phyloP scores from a whole-genome alignment of 2,888 invertebrate species.

The Phoronis australis region DNA sequence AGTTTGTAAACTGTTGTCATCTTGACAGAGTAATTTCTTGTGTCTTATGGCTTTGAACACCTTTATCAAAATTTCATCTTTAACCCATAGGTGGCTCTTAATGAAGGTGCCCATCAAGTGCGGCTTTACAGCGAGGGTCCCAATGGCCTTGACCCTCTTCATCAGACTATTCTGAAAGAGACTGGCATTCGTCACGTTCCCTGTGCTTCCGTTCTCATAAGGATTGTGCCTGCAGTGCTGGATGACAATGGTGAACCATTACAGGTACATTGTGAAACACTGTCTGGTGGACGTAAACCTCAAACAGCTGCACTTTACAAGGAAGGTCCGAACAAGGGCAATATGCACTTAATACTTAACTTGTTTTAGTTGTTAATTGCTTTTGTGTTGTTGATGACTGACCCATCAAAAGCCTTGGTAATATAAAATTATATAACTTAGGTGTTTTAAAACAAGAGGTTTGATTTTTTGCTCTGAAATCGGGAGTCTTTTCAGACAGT shows the following conservation, averaged over 20 bases:
- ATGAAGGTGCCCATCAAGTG: constrained; percentile 48
- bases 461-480: too few relatives aligned
- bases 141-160: constrained; percentile 41
- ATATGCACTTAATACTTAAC: too few relatives aligned
- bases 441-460: too few relatives aligned
- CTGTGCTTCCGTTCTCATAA: constrained; percentile 43
- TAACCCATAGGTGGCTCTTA: constrained; percentile 38
- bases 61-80: too few relatives aligned
- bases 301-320: too few relatives aligned
- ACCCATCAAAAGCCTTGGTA: too few relatives aligned
- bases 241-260: constrained; percentile 41
- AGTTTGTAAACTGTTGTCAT: too few relatives aligned
- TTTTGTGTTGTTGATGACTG: too few relatives aligned
- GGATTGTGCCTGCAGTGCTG: constrained; percentile 38
- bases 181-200: constrained; percentile 34
- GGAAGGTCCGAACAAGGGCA: too few relatives aligned
- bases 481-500: too few relatives aligned
- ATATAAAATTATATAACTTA: too few relatives aligned
- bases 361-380: too few relatives aligned
- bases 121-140: constrained; percentile 41
- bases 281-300: constrained; percentile 33
- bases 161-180: constrained; percentile 31
- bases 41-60: not conserved
- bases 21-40: not conserved
- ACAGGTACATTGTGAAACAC: constrained; percentile 35